Conservation (phyloP, 2,888 invertebrate species). For the Lapara coniferarum region DNA sequence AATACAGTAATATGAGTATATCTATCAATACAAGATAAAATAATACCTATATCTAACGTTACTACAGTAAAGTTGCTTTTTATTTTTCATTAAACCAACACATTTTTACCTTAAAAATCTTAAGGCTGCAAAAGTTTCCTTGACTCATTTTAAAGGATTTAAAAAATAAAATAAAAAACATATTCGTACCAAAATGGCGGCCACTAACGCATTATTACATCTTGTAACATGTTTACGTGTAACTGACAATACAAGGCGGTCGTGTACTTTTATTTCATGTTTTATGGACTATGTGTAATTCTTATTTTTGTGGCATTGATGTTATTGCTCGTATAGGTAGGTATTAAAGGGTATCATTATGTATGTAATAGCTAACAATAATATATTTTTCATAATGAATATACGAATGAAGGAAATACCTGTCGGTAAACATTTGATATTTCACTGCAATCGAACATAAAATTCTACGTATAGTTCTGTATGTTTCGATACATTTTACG, state of each 20-base stretch:
- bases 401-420: too few relatives aligned
- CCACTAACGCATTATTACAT: conserved; percentile 14
- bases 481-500: background rate
- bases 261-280: conserved; percentile 13
- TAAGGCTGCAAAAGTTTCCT: conserved; percentile 5
- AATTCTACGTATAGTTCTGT: background rate
- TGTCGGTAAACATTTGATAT: too few relatives aligned
- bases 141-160: background rate
- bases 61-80: too few relatives aligned
- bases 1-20: too few relatives aligned
- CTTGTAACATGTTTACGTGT: conserved; percentile 14
- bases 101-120: background rate
- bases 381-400: background rate
- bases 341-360: background rate
- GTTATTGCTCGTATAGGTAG: background rate
- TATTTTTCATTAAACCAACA: too few relatives aligned
- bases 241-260: conserved; percentile 19
- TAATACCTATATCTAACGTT: too few relatives aligned
- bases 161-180: conserved; percentile 11
- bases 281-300: conserved; percentile 20
- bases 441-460: background rate
- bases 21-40: too few relatives aligned
- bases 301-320: conserved; percentile 12
- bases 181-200: conserved; percentile 21
- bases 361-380: background rate